Evolutionary conservation across 92 coral and sea anemone genomes (phyloP).

Genomic region (Scolanthus callimorphus): DNA sequence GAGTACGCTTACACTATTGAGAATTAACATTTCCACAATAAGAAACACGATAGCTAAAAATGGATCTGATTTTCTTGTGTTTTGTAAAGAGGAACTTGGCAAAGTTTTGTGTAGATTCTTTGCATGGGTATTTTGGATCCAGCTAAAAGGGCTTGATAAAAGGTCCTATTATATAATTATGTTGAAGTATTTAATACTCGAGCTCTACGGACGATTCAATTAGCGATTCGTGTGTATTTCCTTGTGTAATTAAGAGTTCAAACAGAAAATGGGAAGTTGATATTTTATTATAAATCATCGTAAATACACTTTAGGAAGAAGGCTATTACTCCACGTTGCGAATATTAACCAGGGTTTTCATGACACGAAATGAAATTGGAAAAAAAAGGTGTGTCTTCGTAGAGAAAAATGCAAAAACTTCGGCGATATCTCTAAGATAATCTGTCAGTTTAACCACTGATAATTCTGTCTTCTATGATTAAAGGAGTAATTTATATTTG

Average conservation of each 20-base stretch:
- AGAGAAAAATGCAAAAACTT: neutral
- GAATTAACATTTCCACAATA: neutral
- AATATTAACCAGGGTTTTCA: too few species aligned
- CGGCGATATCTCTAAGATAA: neutral
- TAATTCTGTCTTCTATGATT: conserved; percentile 1
- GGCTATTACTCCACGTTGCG: too few species aligned
- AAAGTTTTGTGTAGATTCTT: too few species aligned
- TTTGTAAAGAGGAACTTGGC: too few species aligned
- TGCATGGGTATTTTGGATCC: too few species aligned
- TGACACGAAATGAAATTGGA: too few species aligned
- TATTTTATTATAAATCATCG: neutral
- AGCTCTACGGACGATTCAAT: neutral
- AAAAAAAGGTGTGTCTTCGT: neutral
- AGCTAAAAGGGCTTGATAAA: too few species aligned
- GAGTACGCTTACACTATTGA: neutral
- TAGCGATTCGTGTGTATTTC: neutral
- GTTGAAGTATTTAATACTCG: neutral
- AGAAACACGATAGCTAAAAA: neutral
- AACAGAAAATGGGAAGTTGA: neutral
- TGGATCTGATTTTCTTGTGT: neutral
- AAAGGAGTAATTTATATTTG: neutral
- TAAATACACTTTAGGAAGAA: too few species aligned
- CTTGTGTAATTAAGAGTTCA: conserved; percentile 2
- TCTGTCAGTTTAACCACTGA: conserved; percentile 3
- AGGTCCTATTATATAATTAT: neutral